These are phyloP conservation scores for Orestias chungarensis DNA, from an alignment of 2,797 vertebrate genomes.

Conservation along the genomic window DNA sequence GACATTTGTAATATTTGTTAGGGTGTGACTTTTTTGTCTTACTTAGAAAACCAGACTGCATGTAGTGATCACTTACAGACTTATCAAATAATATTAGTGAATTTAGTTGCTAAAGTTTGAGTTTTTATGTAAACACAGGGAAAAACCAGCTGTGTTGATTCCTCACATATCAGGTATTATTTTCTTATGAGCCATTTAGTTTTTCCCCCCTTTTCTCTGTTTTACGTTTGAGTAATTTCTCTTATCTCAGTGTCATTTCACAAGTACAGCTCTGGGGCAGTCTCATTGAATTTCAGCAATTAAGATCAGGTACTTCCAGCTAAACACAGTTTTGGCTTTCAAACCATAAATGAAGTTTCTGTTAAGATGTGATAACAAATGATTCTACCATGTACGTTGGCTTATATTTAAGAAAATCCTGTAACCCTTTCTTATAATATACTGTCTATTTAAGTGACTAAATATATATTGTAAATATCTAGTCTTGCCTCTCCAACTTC, in stretches of 20 bases:
- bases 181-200: not conserved
- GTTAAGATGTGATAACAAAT: conserved; percentile 1
- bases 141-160: not conserved
- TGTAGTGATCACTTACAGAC: not conserved
- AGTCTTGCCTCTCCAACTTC: too few relatives aligned
- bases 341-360: not conserved
- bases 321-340: not conserved
- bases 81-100: not conserved
- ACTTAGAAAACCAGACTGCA: not conserved
- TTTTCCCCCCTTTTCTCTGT: not conserved
- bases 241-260: not conserved
- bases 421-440: not conserved
- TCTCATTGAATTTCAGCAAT: not conserved
- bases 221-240: not conserved
- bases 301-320: not conserved
- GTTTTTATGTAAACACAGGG: not conserved
- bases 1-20: not conserved
- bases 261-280: not conserved
- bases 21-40: not conserved
- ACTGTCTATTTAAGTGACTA: not conserved
- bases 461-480: not conserved
- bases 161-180: not conserved
- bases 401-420: not conserved
- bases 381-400: too few relatives aligned
- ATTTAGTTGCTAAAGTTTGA: not conserved